A percentile compares a stretch with the other conserved stretches of the same genome.
Evolutionary conservation across 2,113 vertebrate genomes (phyloP).

Genomic region (Mungos mungo): DNA sequence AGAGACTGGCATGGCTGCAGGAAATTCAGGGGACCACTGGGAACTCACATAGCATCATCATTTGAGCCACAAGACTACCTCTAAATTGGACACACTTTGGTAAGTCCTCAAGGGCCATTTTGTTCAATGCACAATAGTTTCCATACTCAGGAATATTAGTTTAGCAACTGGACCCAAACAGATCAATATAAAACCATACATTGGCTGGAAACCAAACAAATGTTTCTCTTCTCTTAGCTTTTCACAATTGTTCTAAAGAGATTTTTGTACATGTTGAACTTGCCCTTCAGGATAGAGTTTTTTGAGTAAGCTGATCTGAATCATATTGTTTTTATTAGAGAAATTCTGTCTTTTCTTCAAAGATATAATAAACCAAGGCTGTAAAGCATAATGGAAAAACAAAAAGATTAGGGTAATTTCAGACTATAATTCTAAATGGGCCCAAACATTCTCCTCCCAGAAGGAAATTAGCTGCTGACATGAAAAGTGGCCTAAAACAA

Average conservation of each 20-base stretch:
- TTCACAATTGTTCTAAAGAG: background rate
- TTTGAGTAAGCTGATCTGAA: conserved; percentile 5
- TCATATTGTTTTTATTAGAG: conserved; percentile 48
- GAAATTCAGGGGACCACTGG: background rate
- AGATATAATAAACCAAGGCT: conserved; percentile 30
- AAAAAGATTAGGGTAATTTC: conserved; percentile 27
- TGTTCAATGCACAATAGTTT: background rate
- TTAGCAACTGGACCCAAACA: background rate
- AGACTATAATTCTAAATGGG: conserved; percentile 23
- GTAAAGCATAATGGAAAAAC: conserved; percentile 12
- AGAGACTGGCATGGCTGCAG: background rate
- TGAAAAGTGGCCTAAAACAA: conserved; percentile 46
- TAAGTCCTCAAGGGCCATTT: background rate
- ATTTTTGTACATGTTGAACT: background rate
- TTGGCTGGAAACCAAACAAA: background rate
- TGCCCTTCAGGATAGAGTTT: background rate
- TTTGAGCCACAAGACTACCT: background rate
- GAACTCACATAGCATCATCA: background rate
- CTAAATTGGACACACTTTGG: background rate
- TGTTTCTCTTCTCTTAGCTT: background rate
- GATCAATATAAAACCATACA: background rate
- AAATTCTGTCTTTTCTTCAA: conserved; percentile 46
- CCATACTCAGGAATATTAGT: background rate
- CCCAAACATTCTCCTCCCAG: background rate
- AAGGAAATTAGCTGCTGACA: background rate